phyloP scores from a whole-genome alignment of 2,113 vertebrate genomes.

The Urocynchramus pylzowi region DNA sequence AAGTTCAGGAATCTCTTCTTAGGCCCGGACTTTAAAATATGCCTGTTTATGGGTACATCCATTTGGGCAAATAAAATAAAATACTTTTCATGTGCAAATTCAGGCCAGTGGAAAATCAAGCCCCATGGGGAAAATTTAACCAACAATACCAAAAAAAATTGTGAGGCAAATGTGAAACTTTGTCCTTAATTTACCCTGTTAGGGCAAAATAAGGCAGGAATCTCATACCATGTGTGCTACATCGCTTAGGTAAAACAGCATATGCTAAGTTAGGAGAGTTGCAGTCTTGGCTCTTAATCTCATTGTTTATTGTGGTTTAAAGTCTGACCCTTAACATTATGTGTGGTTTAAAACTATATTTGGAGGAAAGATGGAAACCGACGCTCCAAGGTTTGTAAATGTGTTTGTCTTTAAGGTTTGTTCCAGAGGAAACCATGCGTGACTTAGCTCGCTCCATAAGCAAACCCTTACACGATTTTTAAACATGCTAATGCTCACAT shows the following conservation, averaged over 20 bases:
- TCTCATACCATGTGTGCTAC: neutral
- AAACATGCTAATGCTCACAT: slow-evolving; percentile 62
- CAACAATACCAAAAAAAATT: slow-evolving; percentile 19
- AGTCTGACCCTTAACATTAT: slow-evolving; percentile 19
- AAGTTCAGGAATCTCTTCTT: neutral
- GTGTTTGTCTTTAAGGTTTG: slow-evolving; percentile 66
- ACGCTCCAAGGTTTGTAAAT: slow-evolving; percentile 37
- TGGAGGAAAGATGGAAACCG: neutral
- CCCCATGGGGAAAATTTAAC: neutral
- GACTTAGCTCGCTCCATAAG: slow-evolving; percentile 54
- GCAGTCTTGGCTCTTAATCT: neutral
- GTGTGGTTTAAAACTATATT: slow-evolving; percentile 26
- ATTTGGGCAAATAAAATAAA: neutral
- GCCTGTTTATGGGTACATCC: neutral
- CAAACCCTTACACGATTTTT: slow-evolving; percentile 51
- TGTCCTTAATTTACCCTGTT: slow-evolving; percentile 43
- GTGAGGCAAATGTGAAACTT: slow-evolving; percentile 18
- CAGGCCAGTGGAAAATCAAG: slow-evolving; percentile 34
- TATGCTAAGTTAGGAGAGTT: neutral
- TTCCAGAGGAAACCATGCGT: slow-evolving; percentile 50
- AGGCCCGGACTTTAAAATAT: neutral
- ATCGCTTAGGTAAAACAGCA: neutral
- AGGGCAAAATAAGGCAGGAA: neutral
- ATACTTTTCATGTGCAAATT: neutral
- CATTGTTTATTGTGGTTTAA: slow-evolving; percentile 39